Evolutionary conservation across 2,797 vertebrate genomes (phyloP).

Genomic region (Phylloscopus collybita): DNA sequence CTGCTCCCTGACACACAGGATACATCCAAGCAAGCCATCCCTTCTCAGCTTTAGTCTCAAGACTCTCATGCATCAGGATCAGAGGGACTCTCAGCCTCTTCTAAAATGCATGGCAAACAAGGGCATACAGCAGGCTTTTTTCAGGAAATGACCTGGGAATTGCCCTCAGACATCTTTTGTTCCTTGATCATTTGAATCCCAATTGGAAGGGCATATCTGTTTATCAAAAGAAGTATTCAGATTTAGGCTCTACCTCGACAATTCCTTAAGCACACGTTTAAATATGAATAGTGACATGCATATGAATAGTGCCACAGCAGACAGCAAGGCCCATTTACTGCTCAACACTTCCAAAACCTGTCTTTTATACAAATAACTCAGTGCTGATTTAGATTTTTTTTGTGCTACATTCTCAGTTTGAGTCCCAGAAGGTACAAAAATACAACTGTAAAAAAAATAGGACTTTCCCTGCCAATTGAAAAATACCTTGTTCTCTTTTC

Average conservation of each 20-base stretch:
- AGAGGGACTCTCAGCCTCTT: background rate
- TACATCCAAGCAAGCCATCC: background rate
- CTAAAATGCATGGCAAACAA: conserved; percentile 22
- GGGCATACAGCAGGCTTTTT: background rate
- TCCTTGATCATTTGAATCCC: conserved; percentile 52
- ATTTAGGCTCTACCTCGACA: conserved; percentile 38
- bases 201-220: conserved; percentile 44
- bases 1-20: background rate
- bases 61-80: background rate
- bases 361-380: background rate
- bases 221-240: conserved; percentile 67
- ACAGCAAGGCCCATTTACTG: background rate
- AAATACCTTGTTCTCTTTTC: background rate
- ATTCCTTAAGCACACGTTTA: conserved; percentile 30
- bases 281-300: conserved; percentile 60
- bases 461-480: background rate
- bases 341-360: background rate
- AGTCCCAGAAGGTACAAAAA: background rate
- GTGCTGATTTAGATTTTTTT: background rate
- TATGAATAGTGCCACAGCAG: conserved; percentile 36
- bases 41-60: background rate
- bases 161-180: conserved; percentile 56
- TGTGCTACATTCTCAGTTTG: background rate
- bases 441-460: background rate
- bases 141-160: conserved; percentile 65